These are phyloP conservation scores for Yponomeuta evonymella DNA, from an alignment of 2,888 invertebrate species.

Conservation along the genomic window DNA sequence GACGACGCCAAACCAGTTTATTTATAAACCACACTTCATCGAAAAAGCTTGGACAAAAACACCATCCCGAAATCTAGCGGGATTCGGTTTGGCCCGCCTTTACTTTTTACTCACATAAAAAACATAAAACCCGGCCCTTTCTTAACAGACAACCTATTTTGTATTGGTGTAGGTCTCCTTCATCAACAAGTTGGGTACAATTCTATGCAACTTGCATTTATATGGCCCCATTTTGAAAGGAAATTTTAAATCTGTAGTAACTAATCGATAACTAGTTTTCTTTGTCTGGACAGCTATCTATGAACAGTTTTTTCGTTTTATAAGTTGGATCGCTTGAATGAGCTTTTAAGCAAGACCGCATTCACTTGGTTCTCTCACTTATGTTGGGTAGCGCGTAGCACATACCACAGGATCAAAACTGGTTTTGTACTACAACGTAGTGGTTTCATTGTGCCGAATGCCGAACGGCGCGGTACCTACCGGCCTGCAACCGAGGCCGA, in stretches of 20 bases:
- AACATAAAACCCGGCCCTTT: constrained; percentile 22
- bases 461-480: constrained; percentile 6
- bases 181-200: constrained; percentile 22
- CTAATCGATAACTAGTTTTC: background rate
- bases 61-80: constrained; percentile 54
- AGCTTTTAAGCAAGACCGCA: constrained; percentile 33
- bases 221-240: background rate
- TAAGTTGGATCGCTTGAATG: constrained; percentile 19
- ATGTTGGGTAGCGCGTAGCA: constrained; percentile 45
- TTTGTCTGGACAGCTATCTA: background rate
- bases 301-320: constrained; percentile 20
- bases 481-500: constrained; percentile 16
- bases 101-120: constrained; percentile 15
- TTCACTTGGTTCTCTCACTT: constrained; percentile 26
- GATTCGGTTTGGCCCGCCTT: constrained; percentile 20
- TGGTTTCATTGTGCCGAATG: constrained; percentile 51
- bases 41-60: constrained; percentile 55
- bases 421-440: constrained; percentile 65
- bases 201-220: constrained; percentile 4
- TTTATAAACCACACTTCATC: constrained; percentile 43
- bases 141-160: constrained; percentile 35
- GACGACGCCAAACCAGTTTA: constrained; percentile 50
- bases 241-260: background rate
- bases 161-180: constrained; percentile 56
- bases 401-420: constrained; percentile 65